Percentiles rank a stretch among this genome's conserved stretches.
phyloP scores from a whole-genome alignment of 1,140 invertebrate genomes.

The Archegozetes longisetosus region DNA sequence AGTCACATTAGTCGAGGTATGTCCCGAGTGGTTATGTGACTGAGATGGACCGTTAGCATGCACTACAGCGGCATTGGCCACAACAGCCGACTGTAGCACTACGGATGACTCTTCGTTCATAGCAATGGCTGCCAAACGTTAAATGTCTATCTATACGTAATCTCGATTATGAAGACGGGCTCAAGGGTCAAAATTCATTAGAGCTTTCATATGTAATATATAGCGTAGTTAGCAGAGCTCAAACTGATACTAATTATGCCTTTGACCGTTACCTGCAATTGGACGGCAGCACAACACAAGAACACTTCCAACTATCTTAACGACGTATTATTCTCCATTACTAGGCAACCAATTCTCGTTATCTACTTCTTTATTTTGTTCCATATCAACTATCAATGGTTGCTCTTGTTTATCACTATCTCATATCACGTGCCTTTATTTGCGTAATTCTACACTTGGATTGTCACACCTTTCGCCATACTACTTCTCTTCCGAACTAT shows the following conservation, averaged over 20 bases:
- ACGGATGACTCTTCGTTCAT: not conserved
- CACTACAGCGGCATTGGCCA: not conserved
- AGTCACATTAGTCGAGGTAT: not conserved
- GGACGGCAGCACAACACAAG: not conserved
- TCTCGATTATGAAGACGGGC: too few species aligned
- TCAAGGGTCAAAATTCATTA: too few species aligned
- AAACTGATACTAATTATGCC: not conserved
- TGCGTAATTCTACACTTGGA: too few species aligned
- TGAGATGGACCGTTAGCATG: not conserved
- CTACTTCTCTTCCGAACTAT: too few species aligned
- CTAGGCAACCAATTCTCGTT: not conserved
- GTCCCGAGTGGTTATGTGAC: too few species aligned
- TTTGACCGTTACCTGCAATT: too few species aligned
- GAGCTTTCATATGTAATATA: too few species aligned
- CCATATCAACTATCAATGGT: not conserved
- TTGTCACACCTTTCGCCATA: too few species aligned
- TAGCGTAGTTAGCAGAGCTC: too few species aligned
- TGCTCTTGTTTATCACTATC: not conserved
- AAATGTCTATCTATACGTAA: too few species aligned
- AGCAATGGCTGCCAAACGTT: too few species aligned
- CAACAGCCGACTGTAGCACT: not conserved
- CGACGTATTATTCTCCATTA: not conserved
- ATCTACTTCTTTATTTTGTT: not conserved
- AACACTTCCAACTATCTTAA: not conserved
- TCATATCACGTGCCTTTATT: not conserved